These are phyloP conservation scores for Dasysyrphus albostriatus DNA, from an alignment of 2,888 invertebrate species.

Conservation along the genomic window DNA sequence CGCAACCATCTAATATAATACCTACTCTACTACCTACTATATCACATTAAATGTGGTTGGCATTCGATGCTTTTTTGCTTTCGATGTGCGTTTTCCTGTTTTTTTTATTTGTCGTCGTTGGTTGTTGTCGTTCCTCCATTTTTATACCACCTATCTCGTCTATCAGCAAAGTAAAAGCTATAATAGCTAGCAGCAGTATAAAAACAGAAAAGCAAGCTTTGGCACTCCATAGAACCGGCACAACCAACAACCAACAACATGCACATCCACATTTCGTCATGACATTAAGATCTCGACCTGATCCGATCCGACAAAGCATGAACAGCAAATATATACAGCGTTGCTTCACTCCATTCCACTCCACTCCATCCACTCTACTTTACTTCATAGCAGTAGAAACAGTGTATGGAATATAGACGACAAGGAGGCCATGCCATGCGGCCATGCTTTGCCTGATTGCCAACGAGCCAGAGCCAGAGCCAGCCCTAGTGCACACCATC, in stretches of 20 bases:
- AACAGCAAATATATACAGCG: slow-evolving; percentile 62
- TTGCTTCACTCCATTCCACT: slow-evolving; percentile 21
- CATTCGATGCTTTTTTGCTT: slow-evolving; percentile 75
- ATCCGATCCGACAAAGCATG: slow-evolving; percentile 75
- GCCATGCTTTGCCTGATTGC: slow-evolving; percentile 37
- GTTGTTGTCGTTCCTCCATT: slow-evolving; percentile 42
- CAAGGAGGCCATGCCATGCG: slow-evolving; percentile 31
- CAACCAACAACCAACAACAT: slow-evolving; percentile 43
- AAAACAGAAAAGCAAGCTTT: slow-evolving; percentile 49
- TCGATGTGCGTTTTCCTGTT: slow-evolving; percentile 74
- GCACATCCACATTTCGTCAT: slow-evolving; percentile 69
- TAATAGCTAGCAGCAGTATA: slow-evolving; percentile 34
- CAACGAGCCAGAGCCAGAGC: slow-evolving; percentile 47
- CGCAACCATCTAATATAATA: slow-evolving; percentile 73
- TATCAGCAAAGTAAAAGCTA: slow-evolving; percentile 58
- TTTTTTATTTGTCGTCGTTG: slow-evolving; percentile 55
- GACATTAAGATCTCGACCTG: slow-evolving; percentile 76
- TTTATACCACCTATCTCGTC: slow-evolving; percentile 56
- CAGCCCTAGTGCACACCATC: slow-evolving; percentile 48
- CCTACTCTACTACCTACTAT: slow-evolving; percentile 57
- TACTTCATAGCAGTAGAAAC: slow-evolving; percentile 52
- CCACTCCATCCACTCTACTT: slow-evolving; percentile 6
- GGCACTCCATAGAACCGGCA: slow-evolving; percentile 62
- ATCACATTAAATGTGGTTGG: slow-evolving; percentile 75
- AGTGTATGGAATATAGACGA: slow-evolving; percentile 47